A percentile compares a stretch with the other conserved stretches of the same genome.
phyloP scores from a whole-genome alignment of 2,888 invertebrate species.

The Vandiemenella viatica region DNA sequence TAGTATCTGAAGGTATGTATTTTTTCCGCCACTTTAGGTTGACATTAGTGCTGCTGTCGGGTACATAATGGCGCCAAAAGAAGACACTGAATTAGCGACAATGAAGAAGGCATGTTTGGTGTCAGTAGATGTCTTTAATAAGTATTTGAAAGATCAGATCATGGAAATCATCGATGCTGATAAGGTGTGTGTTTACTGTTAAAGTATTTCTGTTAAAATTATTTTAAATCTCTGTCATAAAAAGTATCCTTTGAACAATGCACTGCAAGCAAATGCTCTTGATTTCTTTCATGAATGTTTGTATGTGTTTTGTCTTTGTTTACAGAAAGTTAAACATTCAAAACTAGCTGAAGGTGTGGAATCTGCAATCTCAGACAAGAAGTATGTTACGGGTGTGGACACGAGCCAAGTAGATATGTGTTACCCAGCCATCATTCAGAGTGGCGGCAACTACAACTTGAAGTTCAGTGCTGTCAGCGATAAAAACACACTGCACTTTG shows the following conservation, averaged over 20 bases:
- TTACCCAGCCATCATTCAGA: slow-evolving; percentile 97
- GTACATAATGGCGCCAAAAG: slow-evolving; percentile 83
- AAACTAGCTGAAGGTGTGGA: slow-evolving; percentile 93
- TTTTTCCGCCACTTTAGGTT: too few species aligned
- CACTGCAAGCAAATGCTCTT: background rate
- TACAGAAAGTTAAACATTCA: slow-evolving; percentile 86
- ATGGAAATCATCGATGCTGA: slow-evolving; percentile 98
- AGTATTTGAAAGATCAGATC: slow-evolving; percentile 91
- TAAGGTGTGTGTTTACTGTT: slow-evolving; percentile 40
- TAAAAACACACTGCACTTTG: slow-evolving; percentile 87
- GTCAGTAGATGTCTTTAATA: slow-evolving; percentile 88
- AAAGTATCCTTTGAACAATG: background rate
- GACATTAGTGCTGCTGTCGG: slow-evolving; percentile 79
- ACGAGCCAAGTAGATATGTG: slow-evolving; percentile 87
- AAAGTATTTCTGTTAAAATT: background rate
- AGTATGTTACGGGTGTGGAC: slow-evolving; percentile 85
- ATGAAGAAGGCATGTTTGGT: slow-evolving; percentile 87
- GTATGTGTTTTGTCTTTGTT: too few species aligned
- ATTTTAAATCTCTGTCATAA: background rate
- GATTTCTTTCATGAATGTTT: too few species aligned
- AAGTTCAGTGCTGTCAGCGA: slow-evolving; percentile 94
- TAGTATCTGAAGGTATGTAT: too few species aligned
- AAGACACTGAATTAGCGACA: slow-evolving; percentile 77
- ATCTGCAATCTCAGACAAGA: slow-evolving; percentile 83
- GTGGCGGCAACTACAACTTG: slow-evolving; percentile 91